Evolutionary conservation across 2,113 vertebrate genomes (phyloP).

Genomic region (Sus scrofa): DNA sequence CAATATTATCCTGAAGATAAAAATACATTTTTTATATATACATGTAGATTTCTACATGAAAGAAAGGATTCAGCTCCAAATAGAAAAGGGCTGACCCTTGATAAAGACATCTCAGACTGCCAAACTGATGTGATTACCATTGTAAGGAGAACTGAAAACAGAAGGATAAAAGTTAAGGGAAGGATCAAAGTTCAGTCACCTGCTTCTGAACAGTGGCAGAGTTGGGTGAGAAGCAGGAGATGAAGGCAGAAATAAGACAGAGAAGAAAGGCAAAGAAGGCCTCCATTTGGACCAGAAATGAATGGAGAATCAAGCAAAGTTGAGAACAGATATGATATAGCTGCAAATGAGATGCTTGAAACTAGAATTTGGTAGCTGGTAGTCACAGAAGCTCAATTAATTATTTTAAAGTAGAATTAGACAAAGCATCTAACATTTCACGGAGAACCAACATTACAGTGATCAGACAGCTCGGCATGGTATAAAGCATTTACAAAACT

Average conservation of each 20-base stretch:
- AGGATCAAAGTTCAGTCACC: slow-evolving; percentile 70
- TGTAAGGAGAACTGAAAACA: slow-evolving; percentile 66
- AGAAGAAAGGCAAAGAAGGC: slow-evolving; percentile 75
- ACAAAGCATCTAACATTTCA: slow-evolving; percentile 75
- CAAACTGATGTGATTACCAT: slow-evolving; percentile 65
- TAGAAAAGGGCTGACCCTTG: slow-evolving; percentile 69
- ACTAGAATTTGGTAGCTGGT: slow-evolving; percentile 57
- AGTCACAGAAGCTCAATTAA: slow-evolving; percentile 70
- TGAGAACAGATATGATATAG: slow-evolving; percentile 55
- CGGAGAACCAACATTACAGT: slow-evolving; percentile 57
- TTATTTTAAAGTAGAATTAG: slow-evolving; percentile 71
- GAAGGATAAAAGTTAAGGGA: slow-evolving; percentile 71
- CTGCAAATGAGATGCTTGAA: slow-evolving; percentile 67
- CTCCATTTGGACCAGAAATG: slow-evolving; percentile 69
- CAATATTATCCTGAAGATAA: slow-evolving; percentile 77
- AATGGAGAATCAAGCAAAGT: slow-evolving; percentile 68
- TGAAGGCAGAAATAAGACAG: slow-evolving; percentile 70
- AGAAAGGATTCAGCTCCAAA: slow-evolving; percentile 73
- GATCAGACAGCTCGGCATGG: slow-evolving; percentile 54
- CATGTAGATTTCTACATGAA: slow-evolving; percentile 79
- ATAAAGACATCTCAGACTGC: slow-evolving; percentile 69
- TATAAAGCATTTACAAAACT: slow-evolving; percentile 60
- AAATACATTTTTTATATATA: slow-evolving; percentile 80
- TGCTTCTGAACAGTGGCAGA: slow-evolving; percentile 63
- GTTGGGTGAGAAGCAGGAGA: slow-evolving; percentile 72